A percentile compares a stretch with the other conserved stretches of the same genome.
Evolutionary conservation across 2,113 vertebrate species (phyloP).

Genomic region (Urocolius indicus): DNA sequence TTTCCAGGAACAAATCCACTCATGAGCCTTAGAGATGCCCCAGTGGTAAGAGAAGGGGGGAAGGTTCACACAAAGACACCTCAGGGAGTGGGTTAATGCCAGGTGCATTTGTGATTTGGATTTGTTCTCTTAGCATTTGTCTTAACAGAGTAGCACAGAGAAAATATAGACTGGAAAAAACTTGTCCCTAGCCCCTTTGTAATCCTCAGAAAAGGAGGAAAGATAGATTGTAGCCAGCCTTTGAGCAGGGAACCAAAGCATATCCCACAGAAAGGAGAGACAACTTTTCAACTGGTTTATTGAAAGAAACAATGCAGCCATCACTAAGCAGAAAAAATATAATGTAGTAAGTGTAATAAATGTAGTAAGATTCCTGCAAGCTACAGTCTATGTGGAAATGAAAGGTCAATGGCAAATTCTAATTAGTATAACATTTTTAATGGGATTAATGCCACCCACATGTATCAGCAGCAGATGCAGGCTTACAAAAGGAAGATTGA

Average conservation of each 20-base stretch:
- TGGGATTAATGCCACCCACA: conserved; percentile 11
- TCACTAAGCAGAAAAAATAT: background rate
- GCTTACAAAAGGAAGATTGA: conserved; percentile 13
- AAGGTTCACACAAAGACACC: background rate
- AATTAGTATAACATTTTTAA: conserved; percentile 25
- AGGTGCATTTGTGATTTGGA: background rate
- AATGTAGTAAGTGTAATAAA: background rate
- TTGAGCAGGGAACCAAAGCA: background rate
- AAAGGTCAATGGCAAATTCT: conserved; percentile 31
- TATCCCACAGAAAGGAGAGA: background rate
- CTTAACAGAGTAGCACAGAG: background rate
- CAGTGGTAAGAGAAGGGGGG: background rate
- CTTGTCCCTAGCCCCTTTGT: background rate
- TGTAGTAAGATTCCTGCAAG: conserved; percentile 5
- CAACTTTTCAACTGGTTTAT: background rate
- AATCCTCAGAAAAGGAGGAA: background rate
- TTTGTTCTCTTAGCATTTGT: background rate
- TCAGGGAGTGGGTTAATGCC: background rate
- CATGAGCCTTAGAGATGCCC: background rate
- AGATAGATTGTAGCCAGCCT: background rate
- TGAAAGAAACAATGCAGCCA: background rate
- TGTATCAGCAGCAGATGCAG: conserved; percentile 2
- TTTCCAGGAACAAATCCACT: background rate
- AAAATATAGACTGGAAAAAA: background rate
- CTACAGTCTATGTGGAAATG: background rate